Evolutionary conservation across 2,797 vertebrate species (phyloP).

Genomic region (Siniperca undulata): DNA sequence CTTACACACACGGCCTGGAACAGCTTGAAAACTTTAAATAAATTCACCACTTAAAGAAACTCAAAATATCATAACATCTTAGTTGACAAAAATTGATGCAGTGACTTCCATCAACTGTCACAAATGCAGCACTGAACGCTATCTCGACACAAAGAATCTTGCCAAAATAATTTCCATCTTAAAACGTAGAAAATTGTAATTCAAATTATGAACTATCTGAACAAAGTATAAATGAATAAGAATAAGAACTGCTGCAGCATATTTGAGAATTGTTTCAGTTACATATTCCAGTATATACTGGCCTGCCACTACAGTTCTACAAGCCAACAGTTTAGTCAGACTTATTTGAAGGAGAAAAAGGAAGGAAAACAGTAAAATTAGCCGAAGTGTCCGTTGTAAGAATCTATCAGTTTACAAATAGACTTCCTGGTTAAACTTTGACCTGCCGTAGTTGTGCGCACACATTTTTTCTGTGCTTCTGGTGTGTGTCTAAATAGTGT

Average conservation of each 20-base stretch:
- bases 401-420: neutral
- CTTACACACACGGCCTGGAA: neutral
- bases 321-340: neutral
- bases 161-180: neutral
- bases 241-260: neutral
- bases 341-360: neutral
- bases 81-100: neutral
- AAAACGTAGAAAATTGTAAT: neutral
- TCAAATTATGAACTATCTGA: neutral
- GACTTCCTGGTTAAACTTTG: neutral
- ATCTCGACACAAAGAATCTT: neutral
- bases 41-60: neutral
- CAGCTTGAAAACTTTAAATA: neutral
- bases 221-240: neutral
- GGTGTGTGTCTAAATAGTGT: neutral
- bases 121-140: neutral
- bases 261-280: neutral
- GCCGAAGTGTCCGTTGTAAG: neutral
- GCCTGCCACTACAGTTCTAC: too few species aligned
- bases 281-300: neutral
- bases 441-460: neutral
- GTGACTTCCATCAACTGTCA: neutral
- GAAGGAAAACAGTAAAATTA: neutral
- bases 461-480: neutral
- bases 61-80: neutral